These are phyloP conservation scores for Drosophila algonquin DNA, from an alignment of 2,888 invertebrate genomes.

Conservation along the genomic window DNA sequence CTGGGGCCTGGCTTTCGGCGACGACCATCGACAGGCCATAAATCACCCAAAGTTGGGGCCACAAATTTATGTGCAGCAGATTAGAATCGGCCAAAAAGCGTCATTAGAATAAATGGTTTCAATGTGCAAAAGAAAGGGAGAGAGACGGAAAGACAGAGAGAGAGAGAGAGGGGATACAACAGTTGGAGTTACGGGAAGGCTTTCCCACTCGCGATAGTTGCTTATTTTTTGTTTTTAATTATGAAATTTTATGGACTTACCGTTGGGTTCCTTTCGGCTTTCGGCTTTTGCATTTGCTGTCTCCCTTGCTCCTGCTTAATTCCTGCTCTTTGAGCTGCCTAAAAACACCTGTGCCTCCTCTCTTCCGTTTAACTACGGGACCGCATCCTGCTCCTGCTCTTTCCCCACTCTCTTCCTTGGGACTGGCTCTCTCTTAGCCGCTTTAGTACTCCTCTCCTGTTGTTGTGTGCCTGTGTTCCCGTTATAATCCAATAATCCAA, in stretches of 20 bases:
- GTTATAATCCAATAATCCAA: slow-evolving; percentile 80
- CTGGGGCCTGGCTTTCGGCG: slow-evolving; percentile 44
- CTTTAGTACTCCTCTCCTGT: slow-evolving; percentile 16
- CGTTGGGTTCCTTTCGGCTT: not conserved
- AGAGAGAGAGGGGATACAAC: slow-evolving; percentile 7
- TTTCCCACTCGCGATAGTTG: not conserved
- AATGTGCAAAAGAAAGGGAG: slow-evolving; percentile 30
- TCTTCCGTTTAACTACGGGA: not conserved
- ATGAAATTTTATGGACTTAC: not conserved
- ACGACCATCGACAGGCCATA: slow-evolving; percentile 82
- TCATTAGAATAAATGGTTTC: slow-evolving; percentile 50
- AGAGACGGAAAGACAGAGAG: not conserved
- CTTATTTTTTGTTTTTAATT: not conserved
- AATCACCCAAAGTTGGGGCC: slow-evolving; percentile 80
- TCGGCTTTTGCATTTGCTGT: not conserved
- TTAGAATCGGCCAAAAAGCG: slow-evolving; percentile 64
- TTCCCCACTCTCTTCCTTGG: not conserved
- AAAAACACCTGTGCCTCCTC: not conserved
- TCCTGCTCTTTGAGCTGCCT: not conserved
- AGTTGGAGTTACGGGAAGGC: slow-evolving; percentile 2
- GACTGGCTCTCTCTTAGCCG: not conserved
- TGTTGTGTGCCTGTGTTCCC: slow-evolving; percentile 40
- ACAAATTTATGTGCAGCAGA: slow-evolving; percentile 76
- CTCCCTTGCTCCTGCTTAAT: not conserved
- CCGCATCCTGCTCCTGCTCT: not conserved